Evolutionary conservation across 2,797 vertebrate species (phyloP), one percentile per base, ranked within the genome.

Genomic region (Lycodopsis pacificus): DNA sequence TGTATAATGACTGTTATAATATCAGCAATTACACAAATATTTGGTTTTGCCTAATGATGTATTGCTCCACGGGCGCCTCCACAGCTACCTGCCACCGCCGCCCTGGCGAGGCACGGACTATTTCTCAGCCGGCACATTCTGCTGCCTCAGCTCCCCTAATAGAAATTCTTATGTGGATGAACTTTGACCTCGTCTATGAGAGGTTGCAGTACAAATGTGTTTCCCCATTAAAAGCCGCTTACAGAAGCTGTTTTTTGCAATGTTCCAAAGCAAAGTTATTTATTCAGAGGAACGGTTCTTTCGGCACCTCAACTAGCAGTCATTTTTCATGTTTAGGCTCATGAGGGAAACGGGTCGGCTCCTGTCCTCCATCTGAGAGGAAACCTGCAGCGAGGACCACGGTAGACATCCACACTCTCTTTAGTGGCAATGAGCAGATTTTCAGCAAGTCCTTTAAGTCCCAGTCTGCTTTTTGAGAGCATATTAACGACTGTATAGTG

Each of bases 71-170:
- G 19, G 78, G 88, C 92, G 86, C 90, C 79, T 83, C 92, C 75
- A 85, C 87, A 93, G 95, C 90, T 93, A 90, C 89, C 91, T 94
- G 92, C 91, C 94, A 83, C 86, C 64, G 83, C 59, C 91, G 91
- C 88, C 94, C 93, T 93, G 94, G 88, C 22, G 77, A 94, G 86
- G 80, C 91, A 88, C 20, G 27, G 86, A 83, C 93, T 93, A 96
- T 96, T 97, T 97, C 95, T 96, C 95, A 96, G 91, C 89, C 93
- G 82, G 67, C 80, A 86, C 64, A 91, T 96, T 97, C 88, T 96
- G 97, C 96, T 94, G 93, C 88, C 94, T 98, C 96, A 97, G 96
- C 96, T 96, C 93, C 91, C 85, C 90, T 94, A 96, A 94, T 95
- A 95, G 90, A 92, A 85, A 89, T 83, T 27, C 93, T 94, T 87